Conservation (phyloP, 2,888 invertebrate genomes). For the Chalcosyrphus nemorum region DNA sequence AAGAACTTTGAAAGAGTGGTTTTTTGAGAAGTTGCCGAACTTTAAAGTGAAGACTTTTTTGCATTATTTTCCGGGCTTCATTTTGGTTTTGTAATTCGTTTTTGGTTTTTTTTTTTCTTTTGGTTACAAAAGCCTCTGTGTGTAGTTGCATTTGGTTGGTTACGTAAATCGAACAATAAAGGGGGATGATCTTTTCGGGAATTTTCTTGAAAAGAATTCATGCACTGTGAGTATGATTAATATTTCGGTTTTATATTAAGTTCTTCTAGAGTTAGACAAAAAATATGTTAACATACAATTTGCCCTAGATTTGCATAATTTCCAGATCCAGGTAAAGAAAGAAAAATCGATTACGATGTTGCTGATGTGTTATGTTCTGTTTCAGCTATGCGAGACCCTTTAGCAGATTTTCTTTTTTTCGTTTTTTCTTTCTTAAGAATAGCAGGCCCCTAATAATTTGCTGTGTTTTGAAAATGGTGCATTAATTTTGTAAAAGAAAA, state of each 20-base stretch:
- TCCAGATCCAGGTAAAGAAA: background rate
- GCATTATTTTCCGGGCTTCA: constrained; percentile 25
- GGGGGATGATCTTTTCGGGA: constrained; percentile 44
- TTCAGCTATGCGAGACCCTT: constrained; percentile 28
- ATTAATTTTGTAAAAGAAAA: background rate
- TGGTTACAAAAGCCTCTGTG: background rate
- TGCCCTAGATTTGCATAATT: background rate
- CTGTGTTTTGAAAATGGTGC: background rate
- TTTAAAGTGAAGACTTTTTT: constrained; percentile 6
- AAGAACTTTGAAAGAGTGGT: constrained; percentile 6
- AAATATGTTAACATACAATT: constrained; percentile 9
- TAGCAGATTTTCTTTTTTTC: background rate
- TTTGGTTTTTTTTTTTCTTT: no score
- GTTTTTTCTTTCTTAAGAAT: background rate
- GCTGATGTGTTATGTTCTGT: constrained; percentile 1
- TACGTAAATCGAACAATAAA: constrained; percentile 25
- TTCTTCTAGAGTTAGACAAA: background rate
- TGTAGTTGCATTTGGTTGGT: constrained; percentile 10
- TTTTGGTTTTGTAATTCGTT: constrained; percentile 1
- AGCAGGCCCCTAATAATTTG: background rate
- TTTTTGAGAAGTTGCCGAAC: background rate
- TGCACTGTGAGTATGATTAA: constrained; percentile 35
- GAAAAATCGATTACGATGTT: constrained; percentile 13
- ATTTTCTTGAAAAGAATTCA: constrained; percentile 10
- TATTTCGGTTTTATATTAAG: background rate